These are phyloP conservation scores for Crossoptilon crossoptilon DNA, from an alignment of 2,797 vertebrate species.

Conservation along the genomic window DNA sequence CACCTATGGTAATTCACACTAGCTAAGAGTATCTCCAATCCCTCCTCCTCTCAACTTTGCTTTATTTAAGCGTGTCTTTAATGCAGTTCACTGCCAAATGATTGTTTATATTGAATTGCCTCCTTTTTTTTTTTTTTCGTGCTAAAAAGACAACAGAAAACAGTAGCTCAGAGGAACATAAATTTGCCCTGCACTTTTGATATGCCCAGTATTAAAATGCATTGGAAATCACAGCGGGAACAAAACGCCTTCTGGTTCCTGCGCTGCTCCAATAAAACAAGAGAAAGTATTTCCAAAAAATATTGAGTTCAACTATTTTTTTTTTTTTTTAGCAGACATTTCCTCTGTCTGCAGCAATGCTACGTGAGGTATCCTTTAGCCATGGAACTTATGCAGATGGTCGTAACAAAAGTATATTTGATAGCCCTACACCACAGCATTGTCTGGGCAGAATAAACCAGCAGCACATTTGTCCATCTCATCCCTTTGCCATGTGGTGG, in stretches of 20 bases:
- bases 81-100: background rate
- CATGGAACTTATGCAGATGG: background rate
- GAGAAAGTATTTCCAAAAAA: background rate
- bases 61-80: background rate
- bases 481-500: background rate
- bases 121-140: background rate
- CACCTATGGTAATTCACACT: conserved; percentile 54
- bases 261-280: rapidly evolving
- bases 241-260: background rate
- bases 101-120: background rate
- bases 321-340: background rate
- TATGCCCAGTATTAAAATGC: rapidly evolving
- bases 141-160: background rate
- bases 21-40: background rate
- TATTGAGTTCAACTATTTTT: background rate
- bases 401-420: background rate
- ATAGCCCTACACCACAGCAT: too few species aligned
- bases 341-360: background rate
- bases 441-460: background rate
- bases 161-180: background rate
- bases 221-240: background rate
- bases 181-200: background rate
- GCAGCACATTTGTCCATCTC: too few species aligned
- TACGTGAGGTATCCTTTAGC: background rate
- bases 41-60: conserved; percentile 20